Percentiles rank a stretch among this genome's conserved stretches.
These are phyloP conservation scores for Vidua macroura DNA, from an alignment of 2,113 vertebrate species.

Conservation along the genomic window DNA sequence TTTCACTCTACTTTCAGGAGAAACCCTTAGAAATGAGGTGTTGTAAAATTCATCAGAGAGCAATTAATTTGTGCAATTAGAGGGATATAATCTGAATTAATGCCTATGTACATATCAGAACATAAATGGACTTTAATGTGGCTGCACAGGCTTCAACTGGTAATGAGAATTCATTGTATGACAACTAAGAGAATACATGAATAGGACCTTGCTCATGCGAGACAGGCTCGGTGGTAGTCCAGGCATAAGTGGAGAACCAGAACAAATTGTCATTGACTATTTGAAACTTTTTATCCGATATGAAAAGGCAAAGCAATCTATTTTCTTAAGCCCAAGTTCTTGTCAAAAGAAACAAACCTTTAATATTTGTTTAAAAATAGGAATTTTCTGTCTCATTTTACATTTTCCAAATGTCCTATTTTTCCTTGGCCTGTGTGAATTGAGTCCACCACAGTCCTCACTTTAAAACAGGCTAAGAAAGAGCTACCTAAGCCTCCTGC, in stretches of 20 bases:
- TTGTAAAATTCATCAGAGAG: conserved; percentile 69
- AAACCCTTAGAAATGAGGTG: conserved; percentile 57
- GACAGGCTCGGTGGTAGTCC: not conserved
- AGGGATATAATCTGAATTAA: conserved; percentile 60
- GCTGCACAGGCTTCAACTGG: not conserved
- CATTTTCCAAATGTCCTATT: conserved; percentile 5
- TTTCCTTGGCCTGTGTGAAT: not conserved
- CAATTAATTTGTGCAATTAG: conserved; percentile 69
- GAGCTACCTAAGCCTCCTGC: not conserved
- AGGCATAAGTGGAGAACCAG: not conserved
- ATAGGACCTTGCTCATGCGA: not conserved
- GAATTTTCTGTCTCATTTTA: not conserved
- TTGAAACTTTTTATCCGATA: not conserved
- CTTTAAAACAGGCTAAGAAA: not conserved
- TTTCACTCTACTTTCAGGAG: conserved; percentile 51
- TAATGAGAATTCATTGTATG: not conserved
- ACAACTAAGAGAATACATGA: not conserved
- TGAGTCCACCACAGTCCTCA: not conserved
- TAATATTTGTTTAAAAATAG: not conserved
- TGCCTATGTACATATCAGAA: not conserved
- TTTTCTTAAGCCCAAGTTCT: not conserved
- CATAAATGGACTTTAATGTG: conserved; percentile 41
- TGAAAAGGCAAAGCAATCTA: not conserved
- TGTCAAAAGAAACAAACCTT: not conserved
- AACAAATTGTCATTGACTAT: not conserved